Conservation (phyloP, 2,113 vertebrate genomes). For the Coracopsis vasa region DNA sequence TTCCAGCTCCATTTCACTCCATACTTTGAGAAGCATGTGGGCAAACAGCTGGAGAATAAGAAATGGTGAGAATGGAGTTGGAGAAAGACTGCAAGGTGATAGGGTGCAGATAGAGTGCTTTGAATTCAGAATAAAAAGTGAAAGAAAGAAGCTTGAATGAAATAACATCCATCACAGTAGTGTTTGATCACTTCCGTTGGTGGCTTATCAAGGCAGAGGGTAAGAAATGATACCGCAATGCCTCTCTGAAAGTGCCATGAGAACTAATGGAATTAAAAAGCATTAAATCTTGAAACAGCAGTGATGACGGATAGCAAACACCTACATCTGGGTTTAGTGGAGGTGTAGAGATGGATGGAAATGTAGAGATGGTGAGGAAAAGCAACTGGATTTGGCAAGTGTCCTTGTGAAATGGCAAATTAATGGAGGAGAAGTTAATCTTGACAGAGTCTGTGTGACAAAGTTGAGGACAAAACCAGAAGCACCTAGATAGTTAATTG, state of each 20-base stretch:
- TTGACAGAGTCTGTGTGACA: not conserved
- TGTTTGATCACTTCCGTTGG: not conserved
- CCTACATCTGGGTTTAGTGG: not conserved
- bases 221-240: not conserved
- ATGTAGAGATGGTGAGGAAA: not conserved
- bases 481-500: not conserved
- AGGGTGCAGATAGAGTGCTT: accelerated
- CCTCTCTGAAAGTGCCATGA: not conserved
- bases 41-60: not conserved
- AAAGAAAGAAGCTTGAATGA: not conserved
- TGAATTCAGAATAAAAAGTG: not conserved
- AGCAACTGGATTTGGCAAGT: not conserved
- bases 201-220: not conserved
- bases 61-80: accelerated
- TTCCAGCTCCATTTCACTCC: not conserved
- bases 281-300: not conserved
- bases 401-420: not conserved
- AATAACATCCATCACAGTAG: not conserved
- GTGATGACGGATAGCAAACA: not conserved
- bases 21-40: accelerated
- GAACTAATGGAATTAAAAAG: not conserved
- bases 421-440: not conserved
- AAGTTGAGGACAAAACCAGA: not conserved
- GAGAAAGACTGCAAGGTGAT: not conserved
- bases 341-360: not conserved